These are phyloP conservation scores for Dryas iulia DNA, from an alignment of 1,140 invertebrate species.

Conservation along the genomic window DNA sequence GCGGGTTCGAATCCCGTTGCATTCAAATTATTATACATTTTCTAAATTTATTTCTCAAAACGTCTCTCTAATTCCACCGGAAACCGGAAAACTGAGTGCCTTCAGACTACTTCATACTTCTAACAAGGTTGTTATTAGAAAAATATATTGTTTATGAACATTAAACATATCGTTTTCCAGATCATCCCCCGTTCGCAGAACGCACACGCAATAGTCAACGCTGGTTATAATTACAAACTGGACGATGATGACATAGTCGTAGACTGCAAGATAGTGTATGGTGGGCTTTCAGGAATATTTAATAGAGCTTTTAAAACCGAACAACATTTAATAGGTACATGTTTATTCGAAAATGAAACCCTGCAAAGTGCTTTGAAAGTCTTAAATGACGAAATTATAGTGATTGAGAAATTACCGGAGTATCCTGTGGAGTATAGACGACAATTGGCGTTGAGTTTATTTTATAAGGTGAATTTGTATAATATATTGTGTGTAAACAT, in stretches of 20 bases:
- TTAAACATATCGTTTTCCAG: neutral
- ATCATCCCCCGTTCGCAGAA: constrained; percentile 55
- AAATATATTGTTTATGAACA: no score
- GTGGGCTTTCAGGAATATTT: constrained; percentile 85
- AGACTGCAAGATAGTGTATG: constrained; percentile 74
- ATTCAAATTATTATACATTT: no score
- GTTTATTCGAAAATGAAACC: constrained; percentile 71
- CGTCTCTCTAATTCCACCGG: no score
- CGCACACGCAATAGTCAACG: constrained; percentile 49
- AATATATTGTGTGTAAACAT: no score
- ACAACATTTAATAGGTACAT: constrained; percentile 80
- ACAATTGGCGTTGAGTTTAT: constrained; percentile 79
- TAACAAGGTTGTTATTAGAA: no score
- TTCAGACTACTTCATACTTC: no score
- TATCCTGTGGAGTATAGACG: constrained; percentile 82
- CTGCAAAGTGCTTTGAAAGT: constrained; percentile 77
- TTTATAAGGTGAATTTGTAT: constrained; percentile 82
- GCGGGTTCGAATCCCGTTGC: no score
- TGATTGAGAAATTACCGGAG: constrained; percentile 80
- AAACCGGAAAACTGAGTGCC: no score
- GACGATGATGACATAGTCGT: constrained; percentile 23
- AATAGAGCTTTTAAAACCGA: constrained; percentile 80
- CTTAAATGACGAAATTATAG: constrained; percentile 81
- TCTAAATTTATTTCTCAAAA: no score
- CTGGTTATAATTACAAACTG: constrained; percentile 51